Evolutionary conservation across 2,113 vertebrate genomes (phyloP), one percentile per base, ranked within the genome.

Genomic region (Reinhardtius hippoglossoides): DNA sequence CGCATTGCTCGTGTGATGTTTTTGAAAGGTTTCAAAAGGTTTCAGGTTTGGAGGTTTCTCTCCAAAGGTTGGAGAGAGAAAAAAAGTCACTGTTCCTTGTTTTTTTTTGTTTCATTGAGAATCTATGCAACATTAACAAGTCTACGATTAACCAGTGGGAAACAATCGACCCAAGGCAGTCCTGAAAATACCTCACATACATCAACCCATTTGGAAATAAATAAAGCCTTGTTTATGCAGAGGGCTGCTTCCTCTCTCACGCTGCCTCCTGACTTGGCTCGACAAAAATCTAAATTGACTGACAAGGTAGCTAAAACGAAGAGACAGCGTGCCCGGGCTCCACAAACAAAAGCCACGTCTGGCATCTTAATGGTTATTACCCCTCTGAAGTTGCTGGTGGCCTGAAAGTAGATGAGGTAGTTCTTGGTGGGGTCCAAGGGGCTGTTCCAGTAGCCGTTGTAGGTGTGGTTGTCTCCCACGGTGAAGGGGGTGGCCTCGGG

Each of bases 371-470:
- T 40, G 31, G 16, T 46, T 69, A 87, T 71, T 86, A 99, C 98
- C 95, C 96, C 97, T 94, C 95, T 95, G 90, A 98, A 95, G 89
- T 96, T 96, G 88, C 97, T 98, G 81, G 94, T 92, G 71, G 97
- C 98, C 92, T 99, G 98, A 85, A 98, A 95, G 89, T 97, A 98
- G 94, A 99, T 96, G 82, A 96, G 95, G 88, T 98, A 99, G 2
- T 95, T 96, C 81, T 96, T 97, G 91, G 95, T 96, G 85, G 97
- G 96, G 77, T 98, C 98, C 46, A 99, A 88, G 0, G 98, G 98
- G 0, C 95, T 95, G 92, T 98, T 99, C 97, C 97, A 98, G 90
- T 97, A 99, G 80, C 98, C 97, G 0, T 95, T 96, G 88, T 99
- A 99, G 35, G 97, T 99, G 92, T 96, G 96, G 87, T 99, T 99